Conservation (phyloP, 2,888 invertebrate species). For the Autographa gamma region DNA sequence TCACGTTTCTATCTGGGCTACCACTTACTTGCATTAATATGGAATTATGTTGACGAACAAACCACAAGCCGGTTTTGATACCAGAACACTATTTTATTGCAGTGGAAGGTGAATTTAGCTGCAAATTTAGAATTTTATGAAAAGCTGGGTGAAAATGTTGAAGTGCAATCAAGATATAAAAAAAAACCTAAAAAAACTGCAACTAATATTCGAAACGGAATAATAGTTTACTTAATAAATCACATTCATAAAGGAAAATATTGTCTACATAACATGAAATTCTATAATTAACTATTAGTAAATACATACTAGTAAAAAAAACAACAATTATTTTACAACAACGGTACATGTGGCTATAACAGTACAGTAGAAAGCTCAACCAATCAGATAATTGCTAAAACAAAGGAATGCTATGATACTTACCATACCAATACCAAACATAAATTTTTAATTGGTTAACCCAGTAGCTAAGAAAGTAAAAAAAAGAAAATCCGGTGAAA, state of each 20-base stretch:
- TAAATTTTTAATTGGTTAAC: conserved; percentile 10
- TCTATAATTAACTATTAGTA: neutral
- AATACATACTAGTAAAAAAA: neutral
- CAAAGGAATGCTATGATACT: conserved; percentile 25
- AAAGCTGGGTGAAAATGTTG: no score
- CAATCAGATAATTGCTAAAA: conserved; percentile 35
- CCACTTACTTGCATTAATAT: conserved; percentile 78
- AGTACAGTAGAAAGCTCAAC: conserved; percentile 50
- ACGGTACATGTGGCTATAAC: conserved; percentile 36
- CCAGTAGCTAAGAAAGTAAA: neutral
- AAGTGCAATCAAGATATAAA: no score
- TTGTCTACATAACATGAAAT: neutral
- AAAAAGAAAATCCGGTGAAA: neutral
- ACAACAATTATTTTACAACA: conserved; percentile 7
- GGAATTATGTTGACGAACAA: conserved; percentile 71
- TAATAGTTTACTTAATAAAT: no score
- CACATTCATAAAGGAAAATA: no score
- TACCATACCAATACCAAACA: conserved; percentile 17
- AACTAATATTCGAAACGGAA: no score
- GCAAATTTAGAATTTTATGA: neutral
- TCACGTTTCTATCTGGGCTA: conserved; percentile 79
- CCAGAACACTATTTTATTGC: conserved; percentile 18
- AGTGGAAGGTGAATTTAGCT: conserved; percentile 11
- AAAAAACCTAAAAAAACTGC: no score
- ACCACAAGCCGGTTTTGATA: conserved; percentile 57